Evolutionary conservation across 2,888 invertebrate species (phyloP).

Genomic region (Sarcophaga variegata): DNA sequence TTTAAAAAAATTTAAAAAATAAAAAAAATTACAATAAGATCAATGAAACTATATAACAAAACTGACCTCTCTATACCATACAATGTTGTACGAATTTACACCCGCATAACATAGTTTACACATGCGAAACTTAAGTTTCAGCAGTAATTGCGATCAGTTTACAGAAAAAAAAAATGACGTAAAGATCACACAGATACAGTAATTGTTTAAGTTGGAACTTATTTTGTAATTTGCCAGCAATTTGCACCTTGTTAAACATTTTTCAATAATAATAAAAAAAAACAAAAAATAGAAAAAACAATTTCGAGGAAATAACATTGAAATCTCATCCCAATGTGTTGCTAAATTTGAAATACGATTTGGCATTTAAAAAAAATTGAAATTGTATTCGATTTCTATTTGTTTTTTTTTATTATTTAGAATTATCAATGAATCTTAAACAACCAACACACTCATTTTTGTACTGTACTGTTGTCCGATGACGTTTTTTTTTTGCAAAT

Average conservation of each 20-base stretch:
- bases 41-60: too few relatives aligned
- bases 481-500: slow-evolving; percentile 8
- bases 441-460: too few relatives aligned
- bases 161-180: too few relatives aligned
- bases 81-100: too few relatives aligned
- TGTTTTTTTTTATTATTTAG: neutral
- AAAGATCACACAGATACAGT: neutral
- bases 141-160: too few relatives aligned
- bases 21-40: too few relatives aligned
- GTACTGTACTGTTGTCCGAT: neutral
- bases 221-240: slow-evolving; percentile 52
- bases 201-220: slow-evolving; percentile 22
- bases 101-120: too few relatives aligned
- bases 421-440: slow-evolving; percentile 30
- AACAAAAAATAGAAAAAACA: too few relatives aligned
- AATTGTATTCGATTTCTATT: slow-evolving; percentile 30
- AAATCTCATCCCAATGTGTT: slow-evolving; percentile 23
- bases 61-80: too few relatives aligned
- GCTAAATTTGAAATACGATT: neutral
- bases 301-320: slow-evolving; percentile 62
- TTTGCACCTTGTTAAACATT: slow-evolving; percentile 55
- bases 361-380: neutral
- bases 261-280: too few relatives aligned
- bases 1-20: too few relatives aligned
- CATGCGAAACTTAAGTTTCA: too few relatives aligned